Percentiles rank a stretch among this genome's conserved stretches.
These are phyloP conservation scores for Anarsia innoxiella DNA, from an alignment of 2,888 invertebrate species.

Conservation along the genomic window DNA sequence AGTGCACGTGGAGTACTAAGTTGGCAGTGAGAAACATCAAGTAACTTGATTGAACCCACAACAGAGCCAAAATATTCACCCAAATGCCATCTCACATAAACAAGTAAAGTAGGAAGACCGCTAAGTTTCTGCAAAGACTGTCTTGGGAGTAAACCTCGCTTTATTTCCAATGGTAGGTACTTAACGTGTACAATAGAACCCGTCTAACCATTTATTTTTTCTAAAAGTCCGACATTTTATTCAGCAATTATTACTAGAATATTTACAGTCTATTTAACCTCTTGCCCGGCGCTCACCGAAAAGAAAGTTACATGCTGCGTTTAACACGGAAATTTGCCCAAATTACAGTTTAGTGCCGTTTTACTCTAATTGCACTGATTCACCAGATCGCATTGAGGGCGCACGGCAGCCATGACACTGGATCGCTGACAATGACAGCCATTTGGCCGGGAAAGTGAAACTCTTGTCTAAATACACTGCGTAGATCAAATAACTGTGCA, in stretches of 20 bases:
- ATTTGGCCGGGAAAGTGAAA: constrained; percentile 46
- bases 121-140: no score
- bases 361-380: constrained; percentile 64
- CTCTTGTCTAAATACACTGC: constrained; percentile 18
- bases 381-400: constrained; percentile 50
- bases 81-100: no score
- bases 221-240: not conserved
- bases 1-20: no score
- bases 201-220: no score
- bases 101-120: no score
- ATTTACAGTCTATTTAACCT: constrained; percentile 68
- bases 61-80: no score
- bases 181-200: no score
- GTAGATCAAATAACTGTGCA: constrained; percentile 16
- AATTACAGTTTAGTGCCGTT: constrained; percentile 63
- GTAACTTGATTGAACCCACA: no score
- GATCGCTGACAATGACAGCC: constrained; percentile 46
- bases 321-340: constrained; percentile 61
- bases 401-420: constrained; percentile 39
- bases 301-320: constrained; percentile 65
- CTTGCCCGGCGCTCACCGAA: constrained; percentile 39
- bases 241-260: constrained; percentile 23
- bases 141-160: no score
- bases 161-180: no score
- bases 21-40: no score